A percentile compares a stretch with the other conserved stretches of the same genome.
phyloP scores from a whole-genome alignment of 2,888 invertebrate genomes.

The Esperia sulphurella region DNA sequence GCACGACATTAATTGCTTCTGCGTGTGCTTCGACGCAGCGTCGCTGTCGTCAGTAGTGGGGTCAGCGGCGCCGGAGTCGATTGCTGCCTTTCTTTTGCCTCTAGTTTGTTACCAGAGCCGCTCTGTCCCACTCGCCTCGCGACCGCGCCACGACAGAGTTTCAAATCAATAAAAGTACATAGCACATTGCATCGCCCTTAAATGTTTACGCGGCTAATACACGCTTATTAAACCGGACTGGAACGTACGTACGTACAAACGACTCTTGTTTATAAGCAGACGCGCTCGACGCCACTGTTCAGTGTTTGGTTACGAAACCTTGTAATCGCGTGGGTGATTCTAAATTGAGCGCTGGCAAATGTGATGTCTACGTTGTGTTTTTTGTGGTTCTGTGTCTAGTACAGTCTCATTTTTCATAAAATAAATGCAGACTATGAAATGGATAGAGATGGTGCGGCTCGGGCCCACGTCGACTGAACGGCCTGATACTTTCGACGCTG shows the following conservation, averaged over 20 bases:
- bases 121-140: slow-evolving; percentile 43
- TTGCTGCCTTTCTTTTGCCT: slow-evolving; percentile 48
- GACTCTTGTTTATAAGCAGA: slow-evolving; percentile 61
- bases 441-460: slow-evolving; percentile 72
- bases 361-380: slow-evolving; percentile 48
- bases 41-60: slow-evolving; percentile 34
- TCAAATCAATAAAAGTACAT: slow-evolving; percentile 16
- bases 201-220: slow-evolving; percentile 39
- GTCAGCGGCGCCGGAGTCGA: slow-evolving; percentile 27
- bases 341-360: slow-evolving; percentile 56
- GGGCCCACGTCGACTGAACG: slow-evolving; percentile 45
- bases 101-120: slow-evolving; percentile 51
- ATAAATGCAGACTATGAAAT: slow-evolving; percentile 70
- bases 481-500: slow-evolving; percentile 56
- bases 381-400: slow-evolving; percentile 28
- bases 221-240: slow-evolving; percentile 37
- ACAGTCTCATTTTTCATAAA: slow-evolving; percentile 17
- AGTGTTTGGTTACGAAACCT: slow-evolving; percentile 57
- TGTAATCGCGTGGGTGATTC: slow-evolving; percentile 64
- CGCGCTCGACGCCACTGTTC: slow-evolving; percentile 41
- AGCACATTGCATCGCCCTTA: slow-evolving; percentile 11
- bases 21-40: slow-evolving; percentile 19
- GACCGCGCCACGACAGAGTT: slow-evolving; percentile 14
- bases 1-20: slow-evolving; percentile 29
- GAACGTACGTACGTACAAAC: slow-evolving; percentile 34